A percentile compares a stretch with the other conserved stretches of the same genome.
Evolutionary conservation across 2,797 vertebrate genomes (phyloP).

Genomic region (Anguilla marmorata): DNA sequence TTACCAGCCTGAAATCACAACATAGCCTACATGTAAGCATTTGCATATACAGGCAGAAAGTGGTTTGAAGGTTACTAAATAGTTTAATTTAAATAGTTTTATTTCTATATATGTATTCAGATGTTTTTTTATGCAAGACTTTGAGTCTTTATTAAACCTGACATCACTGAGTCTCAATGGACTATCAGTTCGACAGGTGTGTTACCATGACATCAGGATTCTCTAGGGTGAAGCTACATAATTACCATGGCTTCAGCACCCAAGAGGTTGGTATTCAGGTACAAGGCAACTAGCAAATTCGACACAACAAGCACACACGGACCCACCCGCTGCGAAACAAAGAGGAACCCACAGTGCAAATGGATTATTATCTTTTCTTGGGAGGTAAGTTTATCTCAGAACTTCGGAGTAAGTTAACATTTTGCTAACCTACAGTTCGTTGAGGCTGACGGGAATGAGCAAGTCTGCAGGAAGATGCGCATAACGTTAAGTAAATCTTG

Average conservation of each 20-base stretch:
- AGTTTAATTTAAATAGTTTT: not conserved
- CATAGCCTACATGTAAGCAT: not conserved
- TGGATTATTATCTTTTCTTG: not conserved
- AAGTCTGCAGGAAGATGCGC: not conserved
- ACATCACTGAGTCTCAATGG: not conserved
- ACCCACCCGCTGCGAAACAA: not conserved
- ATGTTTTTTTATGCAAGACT: not conserved
- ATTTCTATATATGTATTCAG: not conserved
- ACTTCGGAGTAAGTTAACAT: not conserved
- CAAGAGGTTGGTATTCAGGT: not conserved
- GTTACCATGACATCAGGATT: slow-evolving; percentile 5
- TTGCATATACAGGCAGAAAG: not conserved
- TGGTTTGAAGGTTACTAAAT: not conserved
- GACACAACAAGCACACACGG: not conserved
- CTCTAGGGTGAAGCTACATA: not conserved
- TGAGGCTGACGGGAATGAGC: not conserved
- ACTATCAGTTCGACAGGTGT: not conserved
- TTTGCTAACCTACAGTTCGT: not conserved
- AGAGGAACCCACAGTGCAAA: not conserved
- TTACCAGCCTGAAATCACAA: not conserved
- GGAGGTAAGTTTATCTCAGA: not conserved
- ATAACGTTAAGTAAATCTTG: not conserved
- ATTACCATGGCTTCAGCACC: slow-evolving; percentile 15
- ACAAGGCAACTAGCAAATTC: not conserved
- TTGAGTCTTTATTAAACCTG: not conserved